phyloP scores from a whole-genome alignment of 2,113 vertebrate genomes.

The Gorsachius goisagi region DNA sequence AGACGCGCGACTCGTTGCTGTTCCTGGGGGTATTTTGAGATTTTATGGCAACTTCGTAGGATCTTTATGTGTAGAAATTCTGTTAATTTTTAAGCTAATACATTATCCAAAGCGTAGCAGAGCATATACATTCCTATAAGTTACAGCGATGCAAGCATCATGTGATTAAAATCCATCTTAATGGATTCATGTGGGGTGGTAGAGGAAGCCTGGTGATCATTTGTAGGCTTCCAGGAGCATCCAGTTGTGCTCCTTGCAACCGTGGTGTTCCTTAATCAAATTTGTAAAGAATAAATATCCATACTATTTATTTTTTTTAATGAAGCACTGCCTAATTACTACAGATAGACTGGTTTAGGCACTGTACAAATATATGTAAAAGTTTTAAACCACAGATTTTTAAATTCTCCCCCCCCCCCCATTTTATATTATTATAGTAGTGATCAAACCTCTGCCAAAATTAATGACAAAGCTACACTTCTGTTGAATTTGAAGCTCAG shows the following conservation, averaged over 20 bases:
- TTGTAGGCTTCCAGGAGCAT: neutral
- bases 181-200: neutral
- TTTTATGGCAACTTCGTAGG: neutral
- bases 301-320: neutral
- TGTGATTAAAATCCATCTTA: neutral
- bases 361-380: neutral
- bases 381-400: neutral
- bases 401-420: fast-evolving
- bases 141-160: neutral
- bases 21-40: neutral
- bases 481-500: neutral
- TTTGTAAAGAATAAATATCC: neutral
- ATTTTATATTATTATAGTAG: neutral
- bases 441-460: neutral
- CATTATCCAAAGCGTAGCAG: neutral
- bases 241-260: neutral
- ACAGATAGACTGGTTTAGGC: neutral
- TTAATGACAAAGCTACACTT: neutral
- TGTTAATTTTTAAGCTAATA: neutral
- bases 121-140: neutral
- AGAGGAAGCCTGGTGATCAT: neutral
- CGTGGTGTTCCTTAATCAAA: neutral
- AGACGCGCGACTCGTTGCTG: neutral
- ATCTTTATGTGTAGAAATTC: neutral
- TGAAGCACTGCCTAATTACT: neutral